Evolutionary conservation across 2,888 invertebrate genomes (phyloP).

Genomic region (Steinernema scapterisci): DNA sequence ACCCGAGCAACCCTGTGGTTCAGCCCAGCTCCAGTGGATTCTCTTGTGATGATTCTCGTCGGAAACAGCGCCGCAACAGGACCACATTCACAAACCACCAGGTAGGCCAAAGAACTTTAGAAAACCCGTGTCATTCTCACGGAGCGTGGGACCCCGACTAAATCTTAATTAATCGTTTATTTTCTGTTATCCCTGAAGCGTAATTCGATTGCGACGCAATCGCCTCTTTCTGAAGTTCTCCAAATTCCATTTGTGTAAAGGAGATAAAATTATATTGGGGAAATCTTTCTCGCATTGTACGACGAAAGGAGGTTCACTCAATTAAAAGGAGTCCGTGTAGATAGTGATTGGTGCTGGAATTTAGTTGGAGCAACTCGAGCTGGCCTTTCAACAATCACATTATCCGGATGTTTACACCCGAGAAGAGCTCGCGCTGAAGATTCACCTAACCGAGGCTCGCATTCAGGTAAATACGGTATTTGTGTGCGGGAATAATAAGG

Average conservation of each 20-base stretch:
- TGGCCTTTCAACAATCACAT: constrained; percentile 29
- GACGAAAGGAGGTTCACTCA: background rate
- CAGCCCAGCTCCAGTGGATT: background rate
- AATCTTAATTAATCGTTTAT: constrained; percentile 7
- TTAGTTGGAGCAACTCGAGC: constrained; percentile 31
- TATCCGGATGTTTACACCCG: constrained; percentile 35
- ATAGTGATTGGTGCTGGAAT: background rate
- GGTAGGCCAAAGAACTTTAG: background rate
- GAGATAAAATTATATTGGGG: constrained; percentile 10
- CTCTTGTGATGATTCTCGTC: background rate
- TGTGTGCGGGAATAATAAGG: no score
- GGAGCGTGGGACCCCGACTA: no score
- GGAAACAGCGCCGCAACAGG: constrained; percentile 10
- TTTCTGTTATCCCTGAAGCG: background rate
- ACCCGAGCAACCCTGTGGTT: background rate
- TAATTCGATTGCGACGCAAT: constrained; percentile 23
- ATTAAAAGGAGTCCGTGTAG: no score
- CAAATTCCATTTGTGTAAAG: constrained; percentile 16
- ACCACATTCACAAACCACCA: constrained; percentile 20
- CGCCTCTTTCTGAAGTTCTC: constrained; percentile 22
- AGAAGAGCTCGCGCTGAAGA: constrained; percentile 33
- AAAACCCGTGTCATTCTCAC: no score
- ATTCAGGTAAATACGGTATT: constrained; percentile 21
- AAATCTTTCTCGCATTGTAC: constrained; percentile 12
- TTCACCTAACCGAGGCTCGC: constrained; percentile 37